Base-by-base conservation (phyloP, 37 sponge, comb jelly and placozoan genomes). In the Spongia lamella region DNA sequence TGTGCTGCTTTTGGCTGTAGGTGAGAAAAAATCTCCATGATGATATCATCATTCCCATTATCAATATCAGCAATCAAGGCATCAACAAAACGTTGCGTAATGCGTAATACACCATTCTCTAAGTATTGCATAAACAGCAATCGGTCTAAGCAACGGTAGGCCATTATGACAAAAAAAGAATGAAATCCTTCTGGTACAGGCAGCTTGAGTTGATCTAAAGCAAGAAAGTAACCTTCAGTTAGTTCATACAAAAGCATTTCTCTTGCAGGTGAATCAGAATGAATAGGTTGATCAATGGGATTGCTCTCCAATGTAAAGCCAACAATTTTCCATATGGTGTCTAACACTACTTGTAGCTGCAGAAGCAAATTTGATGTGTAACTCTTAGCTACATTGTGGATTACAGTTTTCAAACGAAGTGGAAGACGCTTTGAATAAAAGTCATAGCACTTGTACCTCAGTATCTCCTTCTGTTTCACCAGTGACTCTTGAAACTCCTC, bases 101-200 rank as follows among this genome's bases (percentile, higher is more conserved):
- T 69, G 14, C 36, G 34, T 20, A 86, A 75, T 3, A 62, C 80
- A 0, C 70, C 70, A 37, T 80, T 80, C 14, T 63, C 27, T 20
- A 86, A 57, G 62, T 75, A 76, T 61, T 86, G 87, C 0, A 86
- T 40, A 33, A 86, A 80, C 14, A 80, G 38, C 24, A 49, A 16
- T 1, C 21, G 39, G n/a, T 72, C 76, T 11, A 80, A 62, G 22
- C 76, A 68, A 38, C 79, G 53, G 61, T 56, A 86, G 19, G 75
- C 81, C 47, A 86, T 56, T 53, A 35, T 38, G 6, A 47, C 50
- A 39, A 70, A 86, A 25, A 86, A 63, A 1, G 87, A 80, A 68
- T 86, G 81, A 58, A 86, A 86, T 6, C 87, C 87, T 14, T 34
- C 34, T 7, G 87, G 87, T 0, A 60, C 24, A 6, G 76, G 87